These are phyloP conservation scores for Drosophila rubida DNA, from an alignment of 2,888 invertebrate genomes.

Conservation along the genomic window DNA sequence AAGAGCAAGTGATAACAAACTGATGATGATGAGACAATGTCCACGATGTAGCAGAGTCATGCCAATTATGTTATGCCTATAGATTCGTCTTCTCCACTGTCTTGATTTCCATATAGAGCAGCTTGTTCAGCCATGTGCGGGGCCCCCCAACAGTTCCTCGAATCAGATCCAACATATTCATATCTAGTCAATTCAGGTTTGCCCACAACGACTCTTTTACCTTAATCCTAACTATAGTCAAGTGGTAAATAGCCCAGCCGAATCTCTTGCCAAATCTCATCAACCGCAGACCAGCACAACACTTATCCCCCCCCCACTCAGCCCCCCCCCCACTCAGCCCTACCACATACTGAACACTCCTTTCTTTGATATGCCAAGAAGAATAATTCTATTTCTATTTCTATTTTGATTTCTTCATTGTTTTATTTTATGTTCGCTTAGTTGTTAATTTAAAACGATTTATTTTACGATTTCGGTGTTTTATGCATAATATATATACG, in stretches of 20 bases:
- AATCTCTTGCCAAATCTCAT: slow-evolving; percentile 43
- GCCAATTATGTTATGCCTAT: slow-evolving; percentile 2
- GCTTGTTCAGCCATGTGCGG: slow-evolving; percentile 40
- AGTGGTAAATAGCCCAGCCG: slow-evolving; percentile 8
- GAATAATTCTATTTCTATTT: slow-evolving; percentile 25
- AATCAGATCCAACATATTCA: slow-evolving; percentile 28
- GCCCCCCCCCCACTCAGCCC: slow-evolving; percentile 10
- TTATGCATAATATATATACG: slow-evolving; percentile 53
- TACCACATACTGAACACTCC: slow-evolving; percentile 45
- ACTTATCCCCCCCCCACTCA: background rate
- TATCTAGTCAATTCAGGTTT: slow-evolving; percentile 62
- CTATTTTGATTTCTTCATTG: slow-evolving; percentile 31
- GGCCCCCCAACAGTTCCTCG: slow-evolving; percentile 14
- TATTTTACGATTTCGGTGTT: slow-evolving; percentile 60
- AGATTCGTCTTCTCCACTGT: slow-evolving; percentile 35
- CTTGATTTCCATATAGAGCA: slow-evolving; percentile 35
- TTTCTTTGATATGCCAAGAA: slow-evolving; percentile 32
- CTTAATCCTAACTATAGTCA: slow-evolving; percentile 15
- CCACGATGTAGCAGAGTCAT: slow-evolving; percentile 16
- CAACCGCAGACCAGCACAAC: background rate
- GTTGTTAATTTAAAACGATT: slow-evolving; percentile 50
- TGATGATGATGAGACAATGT: slow-evolving; percentile 42
- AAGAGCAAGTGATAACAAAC: slow-evolving; percentile 76
- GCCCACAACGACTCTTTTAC: slow-evolving; percentile 43
- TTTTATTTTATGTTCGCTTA: slow-evolving; percentile 35